Evolutionary conservation across 2,797 vertebrate species (phyloP), one percentile per base, ranked within the genome.

Genomic region (Esox lucius): DNA sequence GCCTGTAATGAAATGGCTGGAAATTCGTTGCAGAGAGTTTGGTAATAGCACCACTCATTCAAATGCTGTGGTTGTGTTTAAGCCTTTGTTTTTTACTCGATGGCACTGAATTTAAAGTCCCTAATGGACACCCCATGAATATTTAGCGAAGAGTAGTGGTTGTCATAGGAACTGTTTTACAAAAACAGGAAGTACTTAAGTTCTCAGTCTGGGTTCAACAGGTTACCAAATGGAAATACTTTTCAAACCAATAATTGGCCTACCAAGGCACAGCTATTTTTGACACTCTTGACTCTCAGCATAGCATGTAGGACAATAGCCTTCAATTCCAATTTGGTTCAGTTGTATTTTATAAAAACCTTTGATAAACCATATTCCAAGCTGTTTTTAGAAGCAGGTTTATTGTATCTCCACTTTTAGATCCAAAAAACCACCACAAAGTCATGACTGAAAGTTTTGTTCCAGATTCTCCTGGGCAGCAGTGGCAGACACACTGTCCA

Each of bases 111-210:
- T 80, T 78, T 78, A 81, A 84, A 82, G 69, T 68, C 79, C 70
- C 42, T 72, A 62, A 70, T 78, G 75, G 70, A 76, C 35, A 0
- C 2, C 62, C 81, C 71, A 75, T 87, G 78, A 88, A 85, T 90
- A 85, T 86, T 78, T 84, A 86, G 69, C 7, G 49, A 3, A 39
- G 61, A 77, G 46, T 77, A 59, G 68, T 56, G 59, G 56, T 78
- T 5, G 48, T 64, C 42, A 72, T 81, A 70, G 70, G 35, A 72
- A 81, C 70, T 33, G 9, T 16, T 73, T 28, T 51, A 62, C 9
- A 46, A 79, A 77, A 72, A 80, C 74, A 81, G 81, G 79, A 82
- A 74, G 81, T 74, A 6, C 69, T 77, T 72, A 35, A 53, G 59
- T 80, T 75, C 70, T 74, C 78, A 28, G 51, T 39, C 61, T 73